Percentiles rank a stretch among this genome's conserved stretches.
Conservation (phyloP, 2,888 invertebrate genomes). For the Saturnia pavonia region DNA sequence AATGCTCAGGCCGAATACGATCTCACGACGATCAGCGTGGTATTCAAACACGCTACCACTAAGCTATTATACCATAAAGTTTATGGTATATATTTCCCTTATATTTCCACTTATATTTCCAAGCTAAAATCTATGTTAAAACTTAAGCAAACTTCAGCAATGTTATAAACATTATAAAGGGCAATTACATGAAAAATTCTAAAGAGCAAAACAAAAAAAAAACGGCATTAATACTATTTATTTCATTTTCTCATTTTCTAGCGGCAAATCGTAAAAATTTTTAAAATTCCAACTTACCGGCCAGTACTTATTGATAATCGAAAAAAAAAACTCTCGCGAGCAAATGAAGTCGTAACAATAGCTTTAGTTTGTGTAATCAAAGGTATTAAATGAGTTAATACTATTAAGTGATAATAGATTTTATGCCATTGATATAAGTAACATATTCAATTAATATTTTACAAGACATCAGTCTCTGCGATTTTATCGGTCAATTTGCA, state of each 20-base stretch:
- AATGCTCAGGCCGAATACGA: too few relatives aligned
- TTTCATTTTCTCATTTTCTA: conserved; percentile 40
- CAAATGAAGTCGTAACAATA: conserved; percentile 81
- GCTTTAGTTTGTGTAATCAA: conserved; percentile 32
- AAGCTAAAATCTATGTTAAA: too few relatives aligned
- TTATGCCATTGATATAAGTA: background rate
- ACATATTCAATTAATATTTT: conserved; percentile 9
- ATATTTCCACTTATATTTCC: too few relatives aligned
- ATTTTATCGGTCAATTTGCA: conserved; percentile 54
- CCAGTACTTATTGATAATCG: conserved; percentile 75
- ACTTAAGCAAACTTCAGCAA: background rate
- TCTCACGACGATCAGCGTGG: too few relatives aligned
- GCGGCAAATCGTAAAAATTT: conserved; percentile 75
- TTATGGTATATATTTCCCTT: too few relatives aligned
- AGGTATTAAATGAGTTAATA: conserved; percentile 35
- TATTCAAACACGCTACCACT: too few relatives aligned
- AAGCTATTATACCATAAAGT: too few relatives aligned
- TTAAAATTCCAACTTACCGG: conserved; percentile 69
- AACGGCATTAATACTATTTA: conserved; percentile 23
- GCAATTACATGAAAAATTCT: background rate
- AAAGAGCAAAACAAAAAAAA: background rate
- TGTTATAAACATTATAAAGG: background rate
- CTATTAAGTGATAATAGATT: conserved; percentile 23
- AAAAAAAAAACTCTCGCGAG: conserved; percentile 61
- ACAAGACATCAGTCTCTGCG: conserved; percentile 23